phyloP scores from a whole-genome alignment of 2,888 invertebrate genomes.

The Chymomyza procnemis region DNA sequence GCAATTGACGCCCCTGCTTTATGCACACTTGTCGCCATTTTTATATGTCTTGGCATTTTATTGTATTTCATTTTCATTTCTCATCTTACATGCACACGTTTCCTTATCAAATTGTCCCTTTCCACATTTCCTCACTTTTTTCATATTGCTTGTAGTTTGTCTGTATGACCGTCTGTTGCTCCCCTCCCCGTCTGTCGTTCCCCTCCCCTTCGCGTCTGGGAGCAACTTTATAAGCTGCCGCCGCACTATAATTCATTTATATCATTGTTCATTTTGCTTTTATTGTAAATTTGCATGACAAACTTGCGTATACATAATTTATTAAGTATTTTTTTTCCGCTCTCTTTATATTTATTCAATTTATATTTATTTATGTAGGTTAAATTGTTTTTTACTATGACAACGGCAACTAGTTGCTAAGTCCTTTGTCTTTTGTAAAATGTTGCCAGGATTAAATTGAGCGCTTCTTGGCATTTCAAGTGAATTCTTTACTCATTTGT shows the following conservation, averaged over 20 bases:
- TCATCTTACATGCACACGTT: not conserved
- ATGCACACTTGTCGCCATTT: not conserved
- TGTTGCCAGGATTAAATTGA: slow-evolving; percentile 1
- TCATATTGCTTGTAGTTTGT: slow-evolving; percentile 19
- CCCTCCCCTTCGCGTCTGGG: not conserved
- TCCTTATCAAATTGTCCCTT: not conserved
- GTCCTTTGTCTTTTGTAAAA: not conserved
- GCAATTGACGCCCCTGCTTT: not conserved
- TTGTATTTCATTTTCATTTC: slow-evolving; percentile 20
- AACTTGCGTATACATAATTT: slow-evolving; percentile 18
- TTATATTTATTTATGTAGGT: not conserved
- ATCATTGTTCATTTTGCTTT: slow-evolving; percentile 2
- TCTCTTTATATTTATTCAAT: not conserved
- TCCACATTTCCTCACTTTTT: not conserved
- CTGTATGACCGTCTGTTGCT: not conserved
- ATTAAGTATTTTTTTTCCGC: slow-evolving; percentile 6
- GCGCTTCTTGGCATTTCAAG: not conserved
- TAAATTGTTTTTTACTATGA: not conserved
- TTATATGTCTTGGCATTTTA: slow-evolving; percentile 3
- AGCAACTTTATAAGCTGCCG: slow-evolving; percentile 24
- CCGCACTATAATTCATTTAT: slow-evolving; percentile 25
- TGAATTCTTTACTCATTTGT: not conserved
- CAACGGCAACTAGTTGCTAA: not conserved
- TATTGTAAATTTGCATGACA: slow-evolving; percentile 26
- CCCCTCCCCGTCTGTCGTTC: not conserved